phyloP scores from a whole-genome alignment of 1,140 invertebrate species.

The Charaxes varanes region DNA sequence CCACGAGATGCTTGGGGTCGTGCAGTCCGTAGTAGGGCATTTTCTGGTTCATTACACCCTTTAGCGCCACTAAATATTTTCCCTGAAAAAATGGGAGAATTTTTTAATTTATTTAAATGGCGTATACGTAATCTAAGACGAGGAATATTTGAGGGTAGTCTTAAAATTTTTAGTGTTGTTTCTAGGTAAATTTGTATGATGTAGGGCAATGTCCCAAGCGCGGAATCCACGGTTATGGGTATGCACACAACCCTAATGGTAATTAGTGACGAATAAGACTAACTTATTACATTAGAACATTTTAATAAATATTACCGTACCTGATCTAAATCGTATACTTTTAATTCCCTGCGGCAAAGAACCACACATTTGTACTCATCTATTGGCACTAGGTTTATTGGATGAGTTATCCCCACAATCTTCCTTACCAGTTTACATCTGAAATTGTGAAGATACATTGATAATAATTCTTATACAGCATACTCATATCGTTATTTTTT shows the following conservation, averaged over 20 bases:
- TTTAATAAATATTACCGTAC: slow-evolving; percentile 63
- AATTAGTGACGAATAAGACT: no score
- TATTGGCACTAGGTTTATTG: slow-evolving; percentile 81
- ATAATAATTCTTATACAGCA: no score
- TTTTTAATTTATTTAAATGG: no score
- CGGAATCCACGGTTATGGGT: no score
- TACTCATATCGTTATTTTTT: background rate
- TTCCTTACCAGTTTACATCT: slow-evolving; percentile 79
- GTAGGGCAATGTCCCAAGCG: no score
- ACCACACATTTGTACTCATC: slow-evolving; percentile 85
- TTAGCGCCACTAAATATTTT: slow-evolving; percentile 81
- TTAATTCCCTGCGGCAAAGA: slow-evolving; percentile 85
- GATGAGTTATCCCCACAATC: slow-evolving; percentile 80
- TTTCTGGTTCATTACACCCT: slow-evolving; percentile 93
- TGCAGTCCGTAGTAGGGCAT: slow-evolving; percentile 92
- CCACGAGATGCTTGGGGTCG: slow-evolving; percentile 85
- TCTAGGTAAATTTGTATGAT: no score
- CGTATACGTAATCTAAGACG: no score
- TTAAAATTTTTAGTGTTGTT: no score
- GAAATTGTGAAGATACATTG: no score
- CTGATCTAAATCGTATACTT: slow-evolving; percentile 85
- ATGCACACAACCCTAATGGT: no score
- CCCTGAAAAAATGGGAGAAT: no score
- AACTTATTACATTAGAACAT: background rate
- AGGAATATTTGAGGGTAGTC: no score